phyloP scores from a whole-genome alignment of 64 coral and sea anemone genomes.

The Montipora sp. region DNA sequence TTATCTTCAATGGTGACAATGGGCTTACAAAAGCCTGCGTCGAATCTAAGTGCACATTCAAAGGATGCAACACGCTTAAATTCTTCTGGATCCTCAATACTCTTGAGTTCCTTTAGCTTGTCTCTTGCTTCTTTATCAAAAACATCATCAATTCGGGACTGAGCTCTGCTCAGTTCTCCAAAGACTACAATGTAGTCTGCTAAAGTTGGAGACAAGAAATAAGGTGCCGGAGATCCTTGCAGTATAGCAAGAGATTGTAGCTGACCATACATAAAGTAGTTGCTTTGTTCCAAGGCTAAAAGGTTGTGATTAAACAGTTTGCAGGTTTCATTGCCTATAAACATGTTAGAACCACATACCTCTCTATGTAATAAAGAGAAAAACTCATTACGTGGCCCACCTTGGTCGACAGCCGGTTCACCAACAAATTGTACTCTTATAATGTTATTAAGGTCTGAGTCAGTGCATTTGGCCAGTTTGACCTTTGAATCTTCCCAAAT shows the following conservation, averaged over 20 bases:
- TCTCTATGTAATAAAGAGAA: slow-evolving; percentile 84
- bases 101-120: slow-evolving; percentile 76
- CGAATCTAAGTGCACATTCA: slow-evolving; percentile 56
- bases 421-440: slow-evolving; percentile 82
- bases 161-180: slow-evolving; percentile 66
- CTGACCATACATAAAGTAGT: slow-evolving; percentile 78
- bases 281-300: slow-evolving; percentile 68
- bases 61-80: slow-evolving; percentile 73
- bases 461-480: slow-evolving; percentile 66
- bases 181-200: slow-evolving; percentile 61
- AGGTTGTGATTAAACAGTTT: slow-evolving; percentile 83
- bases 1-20: slow-evolving; percentile 59
- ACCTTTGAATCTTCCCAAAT: slow-evolving; percentile 82
- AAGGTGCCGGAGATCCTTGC: slow-evolving; percentile 60
- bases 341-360: slow-evolving; percentile 69
- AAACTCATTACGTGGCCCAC: slow-evolving; percentile 74
- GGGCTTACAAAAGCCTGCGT: slow-evolving; percentile 66
- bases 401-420: slow-evolving; percentile 79
- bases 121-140: slow-evolving; percentile 59
- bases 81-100: slow-evolving; percentile 62
- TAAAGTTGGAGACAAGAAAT: slow-evolving; percentile 63
- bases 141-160: slow-evolving; percentile 66
- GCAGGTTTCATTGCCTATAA: slow-evolving; percentile 61
- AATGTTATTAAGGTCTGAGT: slow-evolving; percentile 72
- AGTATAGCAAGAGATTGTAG: slow-evolving; percentile 68